Base-by-base conservation (phyloP, 2,888 invertebrate genomes). In the Epistrophella euchroma region DNA sequence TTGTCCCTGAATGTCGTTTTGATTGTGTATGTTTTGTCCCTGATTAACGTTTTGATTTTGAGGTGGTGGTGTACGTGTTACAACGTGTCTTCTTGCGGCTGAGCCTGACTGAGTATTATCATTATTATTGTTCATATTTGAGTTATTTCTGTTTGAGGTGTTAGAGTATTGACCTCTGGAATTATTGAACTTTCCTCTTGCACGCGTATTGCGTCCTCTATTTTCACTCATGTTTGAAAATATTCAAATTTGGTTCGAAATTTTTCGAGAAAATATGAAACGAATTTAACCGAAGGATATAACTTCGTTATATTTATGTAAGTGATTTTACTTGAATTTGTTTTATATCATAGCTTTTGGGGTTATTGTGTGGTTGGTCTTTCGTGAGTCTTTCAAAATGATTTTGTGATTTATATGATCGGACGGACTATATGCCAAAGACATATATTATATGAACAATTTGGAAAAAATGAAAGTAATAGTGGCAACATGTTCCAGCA, bases 151-250 rank as follows among this genome's bases (percentile, higher is more conserved):
- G 6, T 43, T 43, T 43, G n/a, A 43, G 43, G 43, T n/a, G 43
- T 43, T 43, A 19, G 47, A 47, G 10, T 10, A 47, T 47, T 19
- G 47, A 19, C 19, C 47, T 47, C 47, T 47, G 0, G 47, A 47
- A 19, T 2, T 47, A 4, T 47, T 47, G 2, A 47, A 19, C 10
- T 47, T 47, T 9, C 10, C 47, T 47, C 47, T 47, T 10, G 47
- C 19, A 10, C 47, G 47, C 17, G 47, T 47, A 19, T 47, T 17
- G 17, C 11, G 11, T 47, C 47, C 47, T 47, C 47, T 47, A 19
- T 19, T 47, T 47, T 47, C 47, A 47, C 47, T 47, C 47, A 47
- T 47, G n/a, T 15, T 43, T 43, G n/a, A n/a, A 43, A n/a, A 6
- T 43, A 6, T n/a, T n/a, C 1, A 43, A 43, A n/a, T 43, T 43